Percentiles rank a stretch among this genome's conserved stretches.
Evolutionary conservation across 2,888 invertebrate species (phyloP).

Genomic region (Athripsodes cinereus): DNA sequence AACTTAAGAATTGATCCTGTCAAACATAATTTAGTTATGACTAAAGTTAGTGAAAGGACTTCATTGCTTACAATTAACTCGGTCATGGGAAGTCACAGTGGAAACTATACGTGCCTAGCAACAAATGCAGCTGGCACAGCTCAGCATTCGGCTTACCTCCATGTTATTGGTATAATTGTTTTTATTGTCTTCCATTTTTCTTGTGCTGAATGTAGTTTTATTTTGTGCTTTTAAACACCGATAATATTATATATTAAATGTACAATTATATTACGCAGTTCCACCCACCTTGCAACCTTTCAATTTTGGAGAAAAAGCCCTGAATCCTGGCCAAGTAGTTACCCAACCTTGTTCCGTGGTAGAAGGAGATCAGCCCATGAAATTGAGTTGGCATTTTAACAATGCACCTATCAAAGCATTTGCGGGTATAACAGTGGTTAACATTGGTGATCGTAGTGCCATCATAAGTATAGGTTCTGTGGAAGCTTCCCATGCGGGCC

Average conservation of each 20-base stretch:
- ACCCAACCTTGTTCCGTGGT: slow-evolving; percentile 55
- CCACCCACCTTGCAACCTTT: slow-evolving; percentile 51
- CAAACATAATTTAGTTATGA: slow-evolving; percentile 35
- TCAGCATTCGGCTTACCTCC: slow-evolving; percentile 60
- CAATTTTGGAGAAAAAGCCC: slow-evolving; percentile 54
- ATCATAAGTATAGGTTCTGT: slow-evolving; percentile 52
- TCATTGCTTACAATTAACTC: slow-evolving; percentile 63
- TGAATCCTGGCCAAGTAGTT: slow-evolving; percentile 55
- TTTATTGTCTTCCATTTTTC: background rate
- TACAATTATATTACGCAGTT: slow-evolving; percentile 32
- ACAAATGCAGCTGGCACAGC: slow-evolving; percentile 61
- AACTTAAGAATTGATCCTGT: background rate
- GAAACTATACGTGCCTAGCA: slow-evolving; percentile 73
- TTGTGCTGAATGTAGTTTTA: background rate
- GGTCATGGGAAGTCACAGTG: slow-evolving; percentile 62
- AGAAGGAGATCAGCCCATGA: slow-evolving; percentile 60
- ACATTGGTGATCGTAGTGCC: slow-evolving; percentile 49
- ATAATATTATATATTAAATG: background rate
- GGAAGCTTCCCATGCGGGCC: slow-evolving; percentile 52
- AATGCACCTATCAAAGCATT: slow-evolving; percentile 37
- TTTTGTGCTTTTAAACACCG: slow-evolving; percentile 30
- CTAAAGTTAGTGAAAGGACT: slow-evolving; percentile 59
- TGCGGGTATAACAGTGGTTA: slow-evolving; percentile 46
- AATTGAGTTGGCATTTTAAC: slow-evolving; percentile 54
- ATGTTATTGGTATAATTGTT: slow-evolving; percentile 61